phyloP scores from a whole-genome alignment of 2,888 invertebrate genomes.

The Drosophila stalkeri region DNA sequence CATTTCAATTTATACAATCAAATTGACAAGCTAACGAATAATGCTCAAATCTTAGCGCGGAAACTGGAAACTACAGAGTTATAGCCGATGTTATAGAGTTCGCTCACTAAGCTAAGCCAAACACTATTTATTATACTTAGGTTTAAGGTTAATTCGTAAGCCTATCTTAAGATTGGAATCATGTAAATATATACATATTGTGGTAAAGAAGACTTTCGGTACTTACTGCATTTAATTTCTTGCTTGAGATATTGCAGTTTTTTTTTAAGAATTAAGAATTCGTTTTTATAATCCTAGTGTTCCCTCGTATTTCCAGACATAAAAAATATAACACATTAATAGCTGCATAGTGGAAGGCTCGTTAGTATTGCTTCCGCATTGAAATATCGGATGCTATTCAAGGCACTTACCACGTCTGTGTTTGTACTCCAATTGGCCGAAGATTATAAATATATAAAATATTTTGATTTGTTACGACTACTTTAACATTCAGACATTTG shows the following conservation, averaged over 20 bases:
- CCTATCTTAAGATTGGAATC: conserved; percentile 15
- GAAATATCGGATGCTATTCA: background rate
- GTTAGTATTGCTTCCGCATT: background rate
- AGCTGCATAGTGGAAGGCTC: conserved; percentile 3
- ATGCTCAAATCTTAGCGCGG: conserved; percentile 87
- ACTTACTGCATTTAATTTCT: conserved; percentile 40
- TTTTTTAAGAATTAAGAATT: background rate
- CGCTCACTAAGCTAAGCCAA: conserved; percentile 9
- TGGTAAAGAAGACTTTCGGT: conserved; percentile 1
- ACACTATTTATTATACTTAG: conserved; percentile 59
- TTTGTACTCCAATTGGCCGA: conserved; percentile 38
- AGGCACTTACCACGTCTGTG: conserved; percentile 57
- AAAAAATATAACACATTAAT: conserved; percentile 51
- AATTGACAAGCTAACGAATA: conserved; percentile 89
- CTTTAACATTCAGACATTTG: conserved; percentile 44
- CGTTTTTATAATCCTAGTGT: conserved; percentile 17
- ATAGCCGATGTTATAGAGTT: conserved; percentile 81
- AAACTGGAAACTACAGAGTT: conserved; percentile 93
- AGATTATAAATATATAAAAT: conserved; percentile 63
- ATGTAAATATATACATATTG: conserved; percentile 52
- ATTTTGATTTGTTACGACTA: conserved; percentile 28
- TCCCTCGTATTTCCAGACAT: conserved; percentile 39
- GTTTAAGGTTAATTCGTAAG: conserved; percentile 19
- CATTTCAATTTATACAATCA: conserved; percentile 90
- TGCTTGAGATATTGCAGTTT: conserved; percentile 8